These are phyloP conservation scores for Scylla paramamosain DNA, from an alignment of 1,140 invertebrate genomes.

Conservation along the genomic window DNA sequence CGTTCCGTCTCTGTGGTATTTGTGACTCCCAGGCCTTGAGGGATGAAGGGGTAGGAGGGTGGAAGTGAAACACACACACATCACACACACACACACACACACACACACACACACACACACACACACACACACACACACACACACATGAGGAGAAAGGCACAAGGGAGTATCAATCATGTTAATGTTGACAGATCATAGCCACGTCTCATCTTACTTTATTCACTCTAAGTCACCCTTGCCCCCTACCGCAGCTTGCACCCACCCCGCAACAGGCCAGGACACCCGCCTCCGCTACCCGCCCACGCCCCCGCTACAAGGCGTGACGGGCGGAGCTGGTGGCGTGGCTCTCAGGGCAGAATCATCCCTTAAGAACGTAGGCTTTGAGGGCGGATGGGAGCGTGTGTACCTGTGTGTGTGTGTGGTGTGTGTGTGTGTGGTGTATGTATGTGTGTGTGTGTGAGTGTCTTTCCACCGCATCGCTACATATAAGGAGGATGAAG, in stretches of 20 bases:
- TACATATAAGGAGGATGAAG: background rate
- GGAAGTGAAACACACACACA: background rate
- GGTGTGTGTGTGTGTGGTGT: no score
- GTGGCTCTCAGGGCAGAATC: background rate
- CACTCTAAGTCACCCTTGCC: background rate
- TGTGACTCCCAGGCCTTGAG: background rate
- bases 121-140: background rate
- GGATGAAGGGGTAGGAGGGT: background rate
- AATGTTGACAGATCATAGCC: background rate
- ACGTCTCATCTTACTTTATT: background rate
- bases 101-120: slow-evolving; percentile 9
- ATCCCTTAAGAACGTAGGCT: background rate
- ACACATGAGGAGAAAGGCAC: background rate
- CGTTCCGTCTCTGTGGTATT: background rate
- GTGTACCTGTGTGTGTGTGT: background rate
- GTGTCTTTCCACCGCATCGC: background rate
- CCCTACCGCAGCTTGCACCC: background rate
- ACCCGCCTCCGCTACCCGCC: background rate
- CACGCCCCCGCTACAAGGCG: background rate
- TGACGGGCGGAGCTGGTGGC: no score
- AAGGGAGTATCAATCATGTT: background rate
- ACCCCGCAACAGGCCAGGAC: no score
- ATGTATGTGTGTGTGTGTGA: no score
- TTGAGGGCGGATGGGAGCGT: background rate
- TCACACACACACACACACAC: background rate